Evolutionary conservation across 2,888 invertebrate species (phyloP).

Genomic region (Agrochola circellaris): DNA sequence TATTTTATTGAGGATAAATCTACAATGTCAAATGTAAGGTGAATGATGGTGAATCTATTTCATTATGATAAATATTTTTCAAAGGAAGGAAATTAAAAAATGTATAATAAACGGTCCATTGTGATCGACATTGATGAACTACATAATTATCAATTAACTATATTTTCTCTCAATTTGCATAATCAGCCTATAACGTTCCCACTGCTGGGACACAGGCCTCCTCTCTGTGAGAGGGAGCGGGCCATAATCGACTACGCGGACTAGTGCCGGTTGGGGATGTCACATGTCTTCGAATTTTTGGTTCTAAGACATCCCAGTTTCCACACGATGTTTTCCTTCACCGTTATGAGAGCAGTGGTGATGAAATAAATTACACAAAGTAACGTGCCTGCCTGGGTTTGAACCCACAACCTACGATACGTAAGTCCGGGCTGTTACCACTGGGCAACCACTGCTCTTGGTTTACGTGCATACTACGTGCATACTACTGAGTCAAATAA

Average conservation of each 20-base stretch:
- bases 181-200: not conserved
- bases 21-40: not conserved
- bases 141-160: not conserved
- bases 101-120: conserved; percentile 12
- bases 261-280: not conserved
- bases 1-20: conserved; percentile 2
- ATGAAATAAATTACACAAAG: not conserved
- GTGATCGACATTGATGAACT: conserved; percentile 19
- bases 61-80: not conserved
- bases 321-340: not conserved
- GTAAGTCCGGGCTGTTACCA: not conserved
- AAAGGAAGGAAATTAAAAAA: not conserved
- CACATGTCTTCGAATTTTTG: too few species aligned
- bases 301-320: too few species aligned
- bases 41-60: not conserved
- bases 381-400: too few species aligned
- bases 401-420: not conserved
- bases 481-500: not conserved
- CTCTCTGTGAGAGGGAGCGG: too few species aligned
- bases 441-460: not conserved
- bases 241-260: not conserved
- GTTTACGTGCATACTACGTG: not conserved
- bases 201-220: not conserved
- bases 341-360: not conserved
- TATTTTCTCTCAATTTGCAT: not conserved